Evolutionary conservation across 2,113 vertebrate species (phyloP).

Genomic region (Phalacrocorax aristotelis): DNA sequence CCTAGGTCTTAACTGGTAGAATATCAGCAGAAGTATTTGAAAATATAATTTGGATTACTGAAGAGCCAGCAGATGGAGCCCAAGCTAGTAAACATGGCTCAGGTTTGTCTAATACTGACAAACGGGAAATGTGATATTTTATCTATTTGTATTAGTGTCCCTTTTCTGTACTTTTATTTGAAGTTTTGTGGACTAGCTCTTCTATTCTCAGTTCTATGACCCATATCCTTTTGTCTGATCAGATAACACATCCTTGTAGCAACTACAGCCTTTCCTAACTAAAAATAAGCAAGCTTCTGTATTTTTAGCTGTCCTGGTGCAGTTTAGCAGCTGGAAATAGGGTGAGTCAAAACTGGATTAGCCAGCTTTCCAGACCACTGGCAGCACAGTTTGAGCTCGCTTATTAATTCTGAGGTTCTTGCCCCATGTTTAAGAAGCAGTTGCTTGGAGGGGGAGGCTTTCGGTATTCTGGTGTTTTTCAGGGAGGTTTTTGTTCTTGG

Average conservation of each 20-base stretch:
- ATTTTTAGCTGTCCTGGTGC: constrained; percentile 60
- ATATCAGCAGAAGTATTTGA: background rate
- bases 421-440: background rate
- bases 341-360: constrained; percentile 49
- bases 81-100: constrained; percentile 23
- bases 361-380: constrained; percentile 5
- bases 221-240: constrained; percentile 54
- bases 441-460: background rate
- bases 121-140: background rate
- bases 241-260: constrained; percentile 24
- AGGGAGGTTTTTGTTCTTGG: too few species aligned
- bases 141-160: background rate
- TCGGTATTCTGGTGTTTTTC: background rate
- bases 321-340: constrained; percentile 46
- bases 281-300: constrained; percentile 54
- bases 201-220: constrained; percentile 10
- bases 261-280: constrained; percentile 33
- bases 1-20: background rate
- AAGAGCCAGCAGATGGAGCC: constrained; percentile 67
- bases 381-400: background rate
- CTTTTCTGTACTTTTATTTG: background rate
- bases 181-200: background rate
- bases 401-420: background rate
- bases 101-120: background rate
- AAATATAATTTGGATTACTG: background rate